phyloP scores from a whole-genome alignment of 1,140 invertebrate genomes.

The Drosophila aff. region DNA sequence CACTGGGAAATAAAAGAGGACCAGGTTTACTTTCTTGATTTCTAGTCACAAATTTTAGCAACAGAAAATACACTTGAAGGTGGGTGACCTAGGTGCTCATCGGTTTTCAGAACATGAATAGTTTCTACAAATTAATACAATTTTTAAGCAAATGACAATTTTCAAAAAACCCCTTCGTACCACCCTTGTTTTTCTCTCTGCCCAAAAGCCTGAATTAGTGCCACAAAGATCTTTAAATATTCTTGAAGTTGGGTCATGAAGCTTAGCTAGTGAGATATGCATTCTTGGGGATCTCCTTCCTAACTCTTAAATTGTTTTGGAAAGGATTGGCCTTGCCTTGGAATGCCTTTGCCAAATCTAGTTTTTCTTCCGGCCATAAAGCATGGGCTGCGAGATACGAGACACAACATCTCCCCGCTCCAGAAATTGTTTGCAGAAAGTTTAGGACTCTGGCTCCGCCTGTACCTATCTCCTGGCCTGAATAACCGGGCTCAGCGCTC shows the following conservation, averaged over 20 bases:
- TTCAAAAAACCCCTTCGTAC: background rate
- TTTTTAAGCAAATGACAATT: background rate
- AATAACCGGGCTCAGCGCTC: background rate
- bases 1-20: background rate
- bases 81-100: background rate
- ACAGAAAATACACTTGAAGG: background rate
- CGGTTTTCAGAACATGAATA: background rate
- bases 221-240: conserved; percentile 4
- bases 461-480: background rate
- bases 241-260: background rate
- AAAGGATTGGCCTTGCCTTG: conserved; percentile 7
- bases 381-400: conserved; percentile 1
- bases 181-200: background rate
- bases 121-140: background rate
- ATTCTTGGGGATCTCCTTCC: background rate
- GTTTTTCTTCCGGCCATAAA: conserved; percentile 10
- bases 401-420: background rate
- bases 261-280: conserved; percentile 2
- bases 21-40: background rate
- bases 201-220: background rate
- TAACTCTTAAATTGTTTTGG: conserved; percentile 3
- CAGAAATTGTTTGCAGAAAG: conserved; percentile 11
- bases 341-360: conserved; percentile 15
- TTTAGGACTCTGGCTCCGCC: conserved; percentile 1
- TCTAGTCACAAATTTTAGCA: background rate